Evolutionary conservation across 2,113 vertebrate species (phyloP).

Genomic region (Chaetodon auriga): DNA sequence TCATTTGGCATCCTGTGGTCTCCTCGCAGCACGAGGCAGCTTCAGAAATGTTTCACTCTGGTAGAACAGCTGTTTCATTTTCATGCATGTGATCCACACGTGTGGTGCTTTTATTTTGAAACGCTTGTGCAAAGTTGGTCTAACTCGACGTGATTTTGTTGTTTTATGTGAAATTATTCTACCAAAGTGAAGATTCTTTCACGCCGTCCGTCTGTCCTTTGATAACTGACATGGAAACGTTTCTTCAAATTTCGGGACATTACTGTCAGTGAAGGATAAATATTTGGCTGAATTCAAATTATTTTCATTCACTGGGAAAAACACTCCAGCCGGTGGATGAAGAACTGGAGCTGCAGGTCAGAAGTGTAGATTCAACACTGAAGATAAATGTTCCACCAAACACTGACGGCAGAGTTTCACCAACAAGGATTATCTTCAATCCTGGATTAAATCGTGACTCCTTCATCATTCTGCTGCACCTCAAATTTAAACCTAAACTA

Average conservation of each 20-base stretch:
- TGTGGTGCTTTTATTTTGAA: conserved; percentile 34
- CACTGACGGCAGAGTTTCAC: conserved; percentile 23
- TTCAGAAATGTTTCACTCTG: conserved; percentile 30
- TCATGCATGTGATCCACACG: conserved; percentile 29
- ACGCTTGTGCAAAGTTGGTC: neutral
- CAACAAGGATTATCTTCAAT: conserved; percentile 32
- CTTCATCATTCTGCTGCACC: neutral
- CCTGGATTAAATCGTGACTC: neutral
- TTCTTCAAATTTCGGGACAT: neutral
- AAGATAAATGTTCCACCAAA: neutral
- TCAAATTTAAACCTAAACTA: neutral
- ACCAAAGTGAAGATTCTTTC: conserved; percentile 22
- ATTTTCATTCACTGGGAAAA: neutral
- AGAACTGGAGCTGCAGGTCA: neutral
- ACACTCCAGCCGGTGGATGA: neutral
- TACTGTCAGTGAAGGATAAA: neutral
- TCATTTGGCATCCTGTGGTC: conserved; percentile 46
- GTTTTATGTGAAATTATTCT: conserved; percentile 34
- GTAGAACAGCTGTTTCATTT: neutral
- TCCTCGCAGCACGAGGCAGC: conserved; percentile 15
- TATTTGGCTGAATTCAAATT: neutral
- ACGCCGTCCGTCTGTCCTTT: neutral
- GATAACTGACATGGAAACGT: neutral
- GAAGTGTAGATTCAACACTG: neutral
- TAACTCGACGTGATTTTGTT: neutral